Evolutionary conservation across 2,888 invertebrate genomes (phyloP).

Genomic region (Mamestra brassicae): DNA sequence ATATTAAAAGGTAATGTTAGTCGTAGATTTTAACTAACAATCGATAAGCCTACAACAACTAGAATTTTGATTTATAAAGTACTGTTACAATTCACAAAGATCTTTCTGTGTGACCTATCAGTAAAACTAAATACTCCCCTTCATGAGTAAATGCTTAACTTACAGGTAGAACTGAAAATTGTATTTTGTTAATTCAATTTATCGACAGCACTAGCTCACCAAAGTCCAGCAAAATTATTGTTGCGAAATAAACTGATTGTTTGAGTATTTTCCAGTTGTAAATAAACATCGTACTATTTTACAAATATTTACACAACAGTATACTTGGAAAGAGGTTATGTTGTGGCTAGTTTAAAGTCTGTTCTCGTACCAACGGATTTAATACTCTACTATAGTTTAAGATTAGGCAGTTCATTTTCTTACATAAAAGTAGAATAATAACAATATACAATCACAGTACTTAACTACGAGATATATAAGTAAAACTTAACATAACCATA

Average conservation of each 20-base stretch:
- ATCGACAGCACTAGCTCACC: too few relatives aligned
- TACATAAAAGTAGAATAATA: constrained; percentile 18
- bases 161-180: too few relatives aligned
- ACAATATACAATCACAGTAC: constrained; percentile 50
- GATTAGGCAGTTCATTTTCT: constrained; percentile 39
- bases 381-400: constrained; percentile 11
- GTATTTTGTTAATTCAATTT: too few relatives aligned
- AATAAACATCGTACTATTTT: background rate
- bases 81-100: background rate
- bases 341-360: constrained; percentile 3
- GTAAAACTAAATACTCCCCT: background rate
- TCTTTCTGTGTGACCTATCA: background rate
- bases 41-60: background rate
- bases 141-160: too few relatives aligned
- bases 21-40: background rate
- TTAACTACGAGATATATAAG: constrained; percentile 44
- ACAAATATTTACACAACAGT: constrained; percentile 3
- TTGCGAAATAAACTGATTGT: background rate
- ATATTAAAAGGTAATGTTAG: constrained; percentile 5
- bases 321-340: background rate
- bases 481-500: constrained; percentile 13
- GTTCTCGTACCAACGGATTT: background rate
- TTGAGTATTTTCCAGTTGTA: background rate
- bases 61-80: background rate
- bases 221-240: too few relatives aligned